Conservation (phyloP, 2,888 invertebrate species). For the Lagria hirta region DNA sequence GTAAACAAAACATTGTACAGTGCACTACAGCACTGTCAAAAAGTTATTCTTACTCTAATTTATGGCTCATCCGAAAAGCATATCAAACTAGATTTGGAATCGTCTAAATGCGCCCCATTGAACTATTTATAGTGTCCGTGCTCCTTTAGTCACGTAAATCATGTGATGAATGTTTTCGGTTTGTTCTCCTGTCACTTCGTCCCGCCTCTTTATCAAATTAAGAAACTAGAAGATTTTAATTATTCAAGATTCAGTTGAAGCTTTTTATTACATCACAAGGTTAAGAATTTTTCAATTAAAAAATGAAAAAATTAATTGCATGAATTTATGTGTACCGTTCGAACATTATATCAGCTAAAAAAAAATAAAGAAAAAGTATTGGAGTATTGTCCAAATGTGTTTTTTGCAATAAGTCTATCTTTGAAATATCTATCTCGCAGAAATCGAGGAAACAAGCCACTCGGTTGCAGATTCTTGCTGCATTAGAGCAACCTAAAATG, state of each 20-base stretch:
- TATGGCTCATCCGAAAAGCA: conserved; percentile 33
- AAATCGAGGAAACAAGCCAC: too few relatives aligned
- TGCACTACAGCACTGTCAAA: conserved; percentile 31
- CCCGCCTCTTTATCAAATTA: conserved; percentile 26
- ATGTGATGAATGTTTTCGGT: conserved; percentile 29
- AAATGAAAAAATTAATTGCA: conserved; percentile 20
- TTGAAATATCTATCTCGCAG: too few relatives aligned
- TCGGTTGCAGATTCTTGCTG: too few relatives aligned
- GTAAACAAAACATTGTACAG: conserved; percentile 36
- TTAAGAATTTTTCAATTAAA: conserved; percentile 21
- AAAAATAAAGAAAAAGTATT: too few relatives aligned
- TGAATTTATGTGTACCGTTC: too few relatives aligned
- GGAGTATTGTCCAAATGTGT: too few relatives aligned
- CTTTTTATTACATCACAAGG: conserved; percentile 16
- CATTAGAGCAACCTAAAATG: too few relatives aligned
- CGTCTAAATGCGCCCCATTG: conserved; percentile 28
- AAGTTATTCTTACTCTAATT: conserved; percentile 23
- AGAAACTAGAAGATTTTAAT: conserved; percentile 25
- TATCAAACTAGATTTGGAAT: conserved; percentile 31
- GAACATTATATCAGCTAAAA: too few relatives aligned
- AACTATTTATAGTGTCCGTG: conserved; percentile 30
- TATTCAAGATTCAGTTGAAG: conserved; percentile 20
- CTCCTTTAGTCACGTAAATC: conserved; percentile 22
- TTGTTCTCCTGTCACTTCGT: conserved; percentile 25
- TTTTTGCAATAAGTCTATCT: too few relatives aligned